Evolutionary conservation across 2,888 invertebrate genomes (phyloP), one percentile per base, ranked within the genome.

Genomic region (Lasioglossum malachurum): DNA sequence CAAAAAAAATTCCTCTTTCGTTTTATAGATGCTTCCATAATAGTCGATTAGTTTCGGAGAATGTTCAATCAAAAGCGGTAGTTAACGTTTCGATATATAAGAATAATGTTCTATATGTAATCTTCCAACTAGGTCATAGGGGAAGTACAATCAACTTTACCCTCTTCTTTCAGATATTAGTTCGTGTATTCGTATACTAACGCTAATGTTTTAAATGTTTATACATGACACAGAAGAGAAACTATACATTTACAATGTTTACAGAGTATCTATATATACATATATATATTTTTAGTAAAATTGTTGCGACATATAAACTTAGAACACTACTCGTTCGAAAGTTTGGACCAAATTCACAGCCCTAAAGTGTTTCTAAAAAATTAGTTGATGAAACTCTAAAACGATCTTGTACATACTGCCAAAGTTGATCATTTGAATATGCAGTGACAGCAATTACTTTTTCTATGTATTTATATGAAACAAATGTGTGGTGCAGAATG

Each of bases 251-350:
- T 78, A 46, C 73, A 79, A 76, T 27, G 72, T 87, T 77, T 74
- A 84, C 23, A 73, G 14, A 78, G 53, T 49, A 77, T 53, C 64
- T 78, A 72, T 72, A 49, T 78, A 49, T 78, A 76, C 46, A 88
- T 72, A 76, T 67, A 88, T 87, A 88, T 89, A 85, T 89, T 87
- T 89, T 88, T 88, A 88, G 82, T 80, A 84, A 71, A 19, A 23
- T 75, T 80, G 75, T 85, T 83, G 74, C 41, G 41, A 60, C 53
- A 76, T 81, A 75, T 78, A 82, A 80, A 35, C 72, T 76, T 89
- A 78, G 73, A 84, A 77, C 60, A 78, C 53, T 73, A 44, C 64
- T 82, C 73, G 72, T 78, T 84, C 79, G 72, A 80, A 82, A 75
- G 38, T 78, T 79, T 81, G 88, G 82, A 84, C 88, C 87, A 88